Evolutionary conservation across 2,113 vertebrate genomes (phyloP).

Genomic region (Ailuropoda melanoleuca): DNA sequence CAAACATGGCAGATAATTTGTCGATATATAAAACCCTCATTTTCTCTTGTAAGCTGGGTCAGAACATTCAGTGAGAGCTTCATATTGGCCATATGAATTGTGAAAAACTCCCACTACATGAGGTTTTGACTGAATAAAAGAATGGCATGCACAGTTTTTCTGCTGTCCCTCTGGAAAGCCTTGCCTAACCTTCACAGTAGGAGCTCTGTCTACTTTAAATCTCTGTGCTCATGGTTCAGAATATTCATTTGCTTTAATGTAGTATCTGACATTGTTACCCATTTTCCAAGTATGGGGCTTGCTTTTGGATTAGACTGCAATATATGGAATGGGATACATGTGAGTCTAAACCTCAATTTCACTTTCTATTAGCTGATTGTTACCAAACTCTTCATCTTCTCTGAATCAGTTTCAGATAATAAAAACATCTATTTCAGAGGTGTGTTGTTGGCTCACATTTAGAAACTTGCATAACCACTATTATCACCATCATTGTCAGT

Average conservation of each 20-base stretch:
- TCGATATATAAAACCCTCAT: not conserved
- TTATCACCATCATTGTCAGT: not conserved
- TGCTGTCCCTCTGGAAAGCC: not conserved
- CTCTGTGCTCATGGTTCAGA: not conserved
- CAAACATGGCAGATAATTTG: not conserved
- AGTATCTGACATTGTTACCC: not conserved
- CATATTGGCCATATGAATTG: not conserved
- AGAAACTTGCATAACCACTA: not conserved
- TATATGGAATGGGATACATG: not conserved
- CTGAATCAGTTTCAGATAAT: not conserved
- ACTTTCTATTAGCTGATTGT: not conserved
- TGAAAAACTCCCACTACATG: not conserved
- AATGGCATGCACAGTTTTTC: not conserved
- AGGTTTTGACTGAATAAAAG: not conserved
- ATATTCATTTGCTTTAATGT: not conserved
- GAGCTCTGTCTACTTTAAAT: not conserved
- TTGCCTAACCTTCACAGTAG: not conserved
- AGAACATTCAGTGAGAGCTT: not conserved
- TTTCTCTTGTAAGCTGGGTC: not conserved
- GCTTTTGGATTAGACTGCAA: constrained; percentile 6
- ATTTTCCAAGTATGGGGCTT: not conserved
- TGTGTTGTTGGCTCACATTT: not conserved
- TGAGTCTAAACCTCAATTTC: not conserved
- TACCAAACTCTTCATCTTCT: not conserved
- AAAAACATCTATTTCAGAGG: not conserved